phyloP scores from a whole-genome alignment of 1,140 invertebrate genomes.

The Brachionus asplanchnoidis region DNA sequence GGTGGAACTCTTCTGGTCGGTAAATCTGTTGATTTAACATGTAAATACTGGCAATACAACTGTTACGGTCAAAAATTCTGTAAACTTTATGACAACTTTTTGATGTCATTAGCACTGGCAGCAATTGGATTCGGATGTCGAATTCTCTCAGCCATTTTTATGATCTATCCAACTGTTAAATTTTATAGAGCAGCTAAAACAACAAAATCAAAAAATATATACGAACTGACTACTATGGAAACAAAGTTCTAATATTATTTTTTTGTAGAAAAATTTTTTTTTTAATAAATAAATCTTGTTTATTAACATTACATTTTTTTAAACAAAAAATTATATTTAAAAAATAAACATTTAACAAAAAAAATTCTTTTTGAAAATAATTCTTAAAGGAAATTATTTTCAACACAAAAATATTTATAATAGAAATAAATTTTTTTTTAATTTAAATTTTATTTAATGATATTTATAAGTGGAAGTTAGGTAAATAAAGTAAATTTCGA shows the following conservation, averaged over 20 bases:
- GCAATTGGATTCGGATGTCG: background rate
- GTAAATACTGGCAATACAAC: background rate
- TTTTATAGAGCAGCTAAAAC: background rate
- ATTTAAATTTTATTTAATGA: too few species aligned
- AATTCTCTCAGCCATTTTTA: background rate
- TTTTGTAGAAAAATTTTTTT: background rate
- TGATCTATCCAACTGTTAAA: background rate
- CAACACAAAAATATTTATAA: too few species aligned
- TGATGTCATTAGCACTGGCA: background rate
- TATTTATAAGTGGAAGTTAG: too few species aligned
- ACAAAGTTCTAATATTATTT: background rate
- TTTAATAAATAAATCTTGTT: too few species aligned
- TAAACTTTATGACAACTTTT: conserved; percentile 28
- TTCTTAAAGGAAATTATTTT: too few species aligned
- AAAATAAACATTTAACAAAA: too few species aligned
- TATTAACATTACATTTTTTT: too few species aligned
- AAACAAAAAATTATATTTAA: too few species aligned
- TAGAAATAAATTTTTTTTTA: too few species aligned
- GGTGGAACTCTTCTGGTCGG: background rate
- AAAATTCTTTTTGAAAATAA: too few species aligned
- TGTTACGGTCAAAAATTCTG: background rate
- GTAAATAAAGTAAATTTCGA: too few species aligned
- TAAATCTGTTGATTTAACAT: background rate
- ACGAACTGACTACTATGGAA: background rate
- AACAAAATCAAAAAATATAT: background rate